Evolutionary conservation across 2,113 vertebrate genomes (phyloP).

Genomic region (Calypte anna): DNA sequence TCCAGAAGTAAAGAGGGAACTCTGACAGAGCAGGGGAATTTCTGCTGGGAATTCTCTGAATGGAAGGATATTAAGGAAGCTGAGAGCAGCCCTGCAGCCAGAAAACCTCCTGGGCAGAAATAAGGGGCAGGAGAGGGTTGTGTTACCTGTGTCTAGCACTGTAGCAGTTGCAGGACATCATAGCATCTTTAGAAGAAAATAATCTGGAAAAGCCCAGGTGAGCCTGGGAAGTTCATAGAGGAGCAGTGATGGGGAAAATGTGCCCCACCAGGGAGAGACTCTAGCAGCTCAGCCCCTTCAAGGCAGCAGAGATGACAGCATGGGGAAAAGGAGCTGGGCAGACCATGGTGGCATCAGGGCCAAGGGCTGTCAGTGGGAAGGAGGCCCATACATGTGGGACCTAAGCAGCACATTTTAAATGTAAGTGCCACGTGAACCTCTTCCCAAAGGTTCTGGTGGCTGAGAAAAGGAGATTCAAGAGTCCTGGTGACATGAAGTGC

Average conservation of each 20-base stretch:
- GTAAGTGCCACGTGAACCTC: accelerated
- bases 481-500: background rate
- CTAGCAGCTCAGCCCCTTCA: background rate
- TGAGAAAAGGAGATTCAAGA: background rate
- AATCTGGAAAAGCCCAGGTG: background rate
- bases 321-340: background rate
- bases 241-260: background rate
- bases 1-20: background rate
- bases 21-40: background rate
- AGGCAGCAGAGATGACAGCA: background rate
- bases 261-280: background rate
- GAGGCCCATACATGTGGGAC: accelerated
- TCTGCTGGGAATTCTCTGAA: background rate
- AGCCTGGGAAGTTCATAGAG: background rate
- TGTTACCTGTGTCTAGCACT: background rate
- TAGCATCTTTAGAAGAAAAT: background rate
- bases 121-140: background rate
- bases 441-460: background rate
- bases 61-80: background rate
- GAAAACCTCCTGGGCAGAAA: background rate
- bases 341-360: background rate
- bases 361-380: background rate
- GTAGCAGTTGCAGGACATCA: background rate
- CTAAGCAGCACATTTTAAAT: background rate
- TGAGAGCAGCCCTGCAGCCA: accelerated